Base-by-base conservation (phyloP, 2,113 vertebrate genomes). In the Actinemys pallida region DNA sequence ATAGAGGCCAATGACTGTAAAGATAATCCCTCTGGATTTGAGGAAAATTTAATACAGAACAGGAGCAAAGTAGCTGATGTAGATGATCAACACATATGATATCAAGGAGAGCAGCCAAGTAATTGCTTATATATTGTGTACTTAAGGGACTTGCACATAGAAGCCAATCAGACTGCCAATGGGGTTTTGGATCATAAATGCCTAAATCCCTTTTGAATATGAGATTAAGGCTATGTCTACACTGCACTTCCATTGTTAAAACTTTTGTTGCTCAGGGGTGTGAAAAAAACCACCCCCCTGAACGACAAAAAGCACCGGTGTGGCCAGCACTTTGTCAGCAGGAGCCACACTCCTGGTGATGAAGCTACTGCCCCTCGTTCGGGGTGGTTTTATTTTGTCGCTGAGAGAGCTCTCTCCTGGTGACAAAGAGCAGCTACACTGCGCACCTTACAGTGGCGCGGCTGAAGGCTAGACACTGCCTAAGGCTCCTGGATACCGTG, bases 101-200 rank as follows among this genome's bases (percentile, higher is more conserved):
- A 72, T 81, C 56, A 79, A 8, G 39, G 49, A 94, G 95, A 97
- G 89, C 96, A 96, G 96, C 90, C 95, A 94, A 93, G 87, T 54
- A 93, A 82, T 72, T 94, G 94, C 92, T 89, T 90, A 78, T 29
- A 83, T 89, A 42, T 86, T 94, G 87, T 87, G 93, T 0, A 0
- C 47, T 87, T 86, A 91, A 79, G 72, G 49, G 93, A 84, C 42
- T 47, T 78, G 6, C 10, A 78, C 10, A 16, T 47, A 78, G 19
- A 65, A 50, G 31, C 88, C 81, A 47, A 22, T 72, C n/a, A 10
- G 65, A 20, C 65, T 72, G 35, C 22, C 8, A 20, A 72, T 72
- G 8, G n/a, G n/a, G 39, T 72, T 72, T 72, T 72, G 65, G n/a
- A 39, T 72, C 17, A 17, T 39, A 39, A 39, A 10, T 72, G 17